Evolutionary conservation across 2,888 invertebrate genomes (phyloP).

Genomic region (Agonopterix heracliana): DNA sequence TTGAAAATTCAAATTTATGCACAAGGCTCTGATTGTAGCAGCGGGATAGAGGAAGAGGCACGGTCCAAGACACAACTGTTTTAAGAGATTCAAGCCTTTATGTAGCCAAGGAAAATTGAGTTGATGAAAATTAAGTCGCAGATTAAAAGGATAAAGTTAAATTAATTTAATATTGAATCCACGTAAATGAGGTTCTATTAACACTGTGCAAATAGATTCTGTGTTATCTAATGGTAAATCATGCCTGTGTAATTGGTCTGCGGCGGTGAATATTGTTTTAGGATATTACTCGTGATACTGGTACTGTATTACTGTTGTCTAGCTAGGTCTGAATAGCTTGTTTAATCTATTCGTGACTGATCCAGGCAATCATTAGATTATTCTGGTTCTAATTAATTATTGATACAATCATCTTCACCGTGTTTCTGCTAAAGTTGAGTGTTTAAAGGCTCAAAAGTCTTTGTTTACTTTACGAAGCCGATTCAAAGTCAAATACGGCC

Average conservation of each 20-base stretch:
- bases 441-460: no score
- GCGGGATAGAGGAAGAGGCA: constrained; percentile 37
- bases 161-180: constrained; percentile 38
- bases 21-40: constrained; percentile 72
- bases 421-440: no score
- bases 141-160: constrained; percentile 47
- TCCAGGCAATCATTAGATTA: no score
- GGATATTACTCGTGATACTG: no score
- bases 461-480: no score
- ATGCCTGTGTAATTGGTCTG: background rate
- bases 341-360: no score
- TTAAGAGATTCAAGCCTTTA: constrained; percentile 57
- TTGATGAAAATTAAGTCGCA: constrained; percentile 53
- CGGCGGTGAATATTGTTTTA: no score
- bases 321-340: no score
- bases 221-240: background rate
- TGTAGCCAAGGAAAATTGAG: constrained; percentile 54
- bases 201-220: background rate
- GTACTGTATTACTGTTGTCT: no score
- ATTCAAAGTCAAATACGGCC: no score
- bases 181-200: constrained; percentile 5
- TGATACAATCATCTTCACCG: no score
- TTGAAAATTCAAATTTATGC: constrained; percentile 77
- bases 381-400: no score
- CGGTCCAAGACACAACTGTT: constrained; percentile 39